Percentiles rank a stretch among this genome's conserved stretches.
Evolutionary conservation across 2,113 vertebrate genomes (phyloP).

Genomic region (Coracopsis vasa): DNA sequence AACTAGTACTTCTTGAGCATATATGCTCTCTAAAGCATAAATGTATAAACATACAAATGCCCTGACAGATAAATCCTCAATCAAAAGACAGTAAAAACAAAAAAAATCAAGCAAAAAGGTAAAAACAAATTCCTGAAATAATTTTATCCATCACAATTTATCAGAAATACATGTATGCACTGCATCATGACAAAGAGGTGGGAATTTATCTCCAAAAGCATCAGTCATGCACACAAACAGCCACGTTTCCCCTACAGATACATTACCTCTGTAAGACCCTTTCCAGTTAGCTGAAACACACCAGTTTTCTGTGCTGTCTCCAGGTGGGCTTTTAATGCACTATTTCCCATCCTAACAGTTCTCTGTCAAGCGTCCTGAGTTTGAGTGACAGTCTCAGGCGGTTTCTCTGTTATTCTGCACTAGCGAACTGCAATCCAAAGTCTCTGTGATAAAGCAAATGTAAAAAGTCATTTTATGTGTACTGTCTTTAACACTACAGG

Average conservation of each 20-base stretch:
- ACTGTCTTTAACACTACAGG: neutral
- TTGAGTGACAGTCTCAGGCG: neutral
- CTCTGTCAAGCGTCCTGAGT: neutral
- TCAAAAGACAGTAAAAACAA: neutral
- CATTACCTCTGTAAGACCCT: conserved; percentile 89
- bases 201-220: neutral
- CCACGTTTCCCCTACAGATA: neutral
- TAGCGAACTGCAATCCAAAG: neutral
- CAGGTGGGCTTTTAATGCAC: conserved; percentile 92
- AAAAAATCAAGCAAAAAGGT: neutral
- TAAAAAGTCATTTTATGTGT: neutral
- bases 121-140: neutral
- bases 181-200: neutral
- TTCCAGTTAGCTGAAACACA: conserved; percentile 93
- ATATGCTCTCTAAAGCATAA: neutral
- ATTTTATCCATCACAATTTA: neutral
- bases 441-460: neutral
- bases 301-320: conserved; percentile 98
- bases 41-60: neutral
- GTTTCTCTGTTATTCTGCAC: neutral
- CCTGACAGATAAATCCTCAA: neutral
- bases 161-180: neutral
- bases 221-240: neutral
- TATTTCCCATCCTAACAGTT: conserved; percentile 88
- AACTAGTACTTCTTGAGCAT: neutral